Conservation (phyloP, 2,888 invertebrate genomes). For the Schizotus pectinicornis region DNA sequence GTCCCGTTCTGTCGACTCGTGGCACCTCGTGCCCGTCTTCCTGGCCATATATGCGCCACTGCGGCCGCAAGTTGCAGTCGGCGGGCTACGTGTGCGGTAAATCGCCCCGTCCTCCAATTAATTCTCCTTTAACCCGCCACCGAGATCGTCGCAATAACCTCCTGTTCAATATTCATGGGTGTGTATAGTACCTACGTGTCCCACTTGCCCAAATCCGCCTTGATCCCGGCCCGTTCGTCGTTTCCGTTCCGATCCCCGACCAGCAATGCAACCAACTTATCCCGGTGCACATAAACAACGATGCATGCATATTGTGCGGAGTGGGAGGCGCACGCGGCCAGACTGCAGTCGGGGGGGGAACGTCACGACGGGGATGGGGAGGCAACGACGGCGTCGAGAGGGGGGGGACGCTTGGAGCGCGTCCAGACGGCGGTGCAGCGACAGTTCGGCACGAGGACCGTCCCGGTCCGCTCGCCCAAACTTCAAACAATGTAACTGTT, state of each 20-base stretch:
- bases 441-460: slow-evolving; percentile 56
- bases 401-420: slow-evolving; percentile 47
- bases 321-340: slow-evolving; percentile 25
- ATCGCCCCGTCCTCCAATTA: too few relatives aligned
- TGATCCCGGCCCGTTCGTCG: neutral
- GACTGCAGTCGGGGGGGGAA: slow-evolving; percentile 27
- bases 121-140: too few relatives aligned
- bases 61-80: too few relatives aligned
- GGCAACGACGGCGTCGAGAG: slow-evolving; percentile 35
- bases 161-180: too few relatives aligned
- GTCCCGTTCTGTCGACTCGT: too few relatives aligned
- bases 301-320: slow-evolving; percentile 45
- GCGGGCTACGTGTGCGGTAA: too few relatives aligned
- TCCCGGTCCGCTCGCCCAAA: slow-evolving; percentile 32
- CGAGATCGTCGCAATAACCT: too few relatives aligned
- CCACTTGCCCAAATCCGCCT: neutral
- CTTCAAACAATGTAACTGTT: neutral
- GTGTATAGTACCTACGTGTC: too few relatives aligned
- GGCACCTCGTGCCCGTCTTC: too few relatives aligned
- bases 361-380: slow-evolving; percentile 12
- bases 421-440: slow-evolving; percentile 55
- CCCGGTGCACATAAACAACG: slow-evolving; percentile 48
- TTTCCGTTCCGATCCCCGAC: neutral
- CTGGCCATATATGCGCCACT: too few relatives aligned
- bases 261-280: slow-evolving; percentile 24